Conservation (phyloP, 2,888 invertebrate species). For the Hecatera dysodea region DNA sequence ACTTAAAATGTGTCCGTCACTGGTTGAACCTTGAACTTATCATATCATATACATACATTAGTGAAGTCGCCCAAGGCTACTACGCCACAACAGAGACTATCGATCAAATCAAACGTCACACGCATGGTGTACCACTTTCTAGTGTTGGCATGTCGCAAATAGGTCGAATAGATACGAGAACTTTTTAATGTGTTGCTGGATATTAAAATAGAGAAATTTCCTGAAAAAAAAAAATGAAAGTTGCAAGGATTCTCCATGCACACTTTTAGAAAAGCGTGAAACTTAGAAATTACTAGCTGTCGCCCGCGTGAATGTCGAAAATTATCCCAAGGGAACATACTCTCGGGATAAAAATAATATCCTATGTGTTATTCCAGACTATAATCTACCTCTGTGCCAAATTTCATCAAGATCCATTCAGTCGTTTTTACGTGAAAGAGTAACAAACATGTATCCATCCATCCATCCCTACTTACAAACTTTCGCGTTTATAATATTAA, state of each 20-base stretch:
- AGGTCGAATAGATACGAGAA: conserved; percentile 23
- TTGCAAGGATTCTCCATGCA: background rate
- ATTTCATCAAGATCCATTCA: too few relatives aligned
- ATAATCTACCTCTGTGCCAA: too few relatives aligned
- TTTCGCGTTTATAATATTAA: too few relatives aligned
- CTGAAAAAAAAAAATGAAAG: background rate
- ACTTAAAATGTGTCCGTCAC: conserved; percentile 62
- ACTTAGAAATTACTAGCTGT: too few relatives aligned
- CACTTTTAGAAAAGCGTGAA: background rate
- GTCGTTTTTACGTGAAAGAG: too few relatives aligned
- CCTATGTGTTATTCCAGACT: too few relatives aligned
- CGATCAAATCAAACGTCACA: conserved; percentile 72
- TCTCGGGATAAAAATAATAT: too few relatives aligned
- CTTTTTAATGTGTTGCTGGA: conserved; percentile 1
- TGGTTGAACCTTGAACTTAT: conserved; percentile 77
- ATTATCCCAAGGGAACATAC: too few relatives aligned
- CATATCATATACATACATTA: conserved; percentile 70
- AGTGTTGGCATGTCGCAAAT: conserved; percentile 44
- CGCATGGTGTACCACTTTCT: conserved; percentile 55
- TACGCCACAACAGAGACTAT: conserved; percentile 68
- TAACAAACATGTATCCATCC: too few relatives aligned
- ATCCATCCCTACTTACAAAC: too few relatives aligned
- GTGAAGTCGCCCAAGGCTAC: conserved; percentile 71
- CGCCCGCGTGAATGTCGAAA: too few relatives aligned
- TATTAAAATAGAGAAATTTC: background rate